These are phyloP conservation scores for Drosophila histrio DNA, from an alignment of 2,888 invertebrate species.

Conservation along the genomic window DNA sequence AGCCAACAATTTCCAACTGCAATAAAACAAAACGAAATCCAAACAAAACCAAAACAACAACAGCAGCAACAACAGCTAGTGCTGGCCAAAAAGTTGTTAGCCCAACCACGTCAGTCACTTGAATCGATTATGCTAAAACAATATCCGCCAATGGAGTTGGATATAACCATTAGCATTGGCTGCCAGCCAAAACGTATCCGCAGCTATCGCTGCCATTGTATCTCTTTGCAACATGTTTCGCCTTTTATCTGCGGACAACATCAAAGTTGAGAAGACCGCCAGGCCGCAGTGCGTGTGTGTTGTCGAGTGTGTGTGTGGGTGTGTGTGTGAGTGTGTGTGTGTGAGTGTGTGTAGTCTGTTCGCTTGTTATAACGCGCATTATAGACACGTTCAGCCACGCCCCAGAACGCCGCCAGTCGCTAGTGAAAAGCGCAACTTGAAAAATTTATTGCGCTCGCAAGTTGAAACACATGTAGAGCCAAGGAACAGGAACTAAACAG, in stretches of 20 bases:
- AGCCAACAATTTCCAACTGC: constrained; percentile 66
- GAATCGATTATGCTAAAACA: constrained; percentile 83
- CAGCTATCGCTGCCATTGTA: constrained; percentile 46
- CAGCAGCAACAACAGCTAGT: constrained; percentile 11
- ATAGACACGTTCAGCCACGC: constrained; percentile 76
- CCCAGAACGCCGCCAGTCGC: constrained; percentile 41
- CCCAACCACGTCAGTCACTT: constrained; percentile 57
- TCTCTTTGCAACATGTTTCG: constrained; percentile 58
- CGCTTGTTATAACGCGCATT: constrained; percentile 64
- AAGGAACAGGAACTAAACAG: constrained; percentile 35
- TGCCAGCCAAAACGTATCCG: constrained; percentile 16
- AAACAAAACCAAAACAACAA: constrained; percentile 43
- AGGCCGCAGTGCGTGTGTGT: constrained; percentile 13
- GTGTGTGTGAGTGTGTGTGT: constrained; percentile 12
- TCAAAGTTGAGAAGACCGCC: constrained; percentile 55
- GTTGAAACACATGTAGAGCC: constrained; percentile 35
- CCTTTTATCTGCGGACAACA: constrained; percentile 59
- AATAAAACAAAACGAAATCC: constrained; percentile 71
- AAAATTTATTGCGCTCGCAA: constrained; percentile 75
- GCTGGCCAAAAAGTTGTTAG: constrained; percentile 52
- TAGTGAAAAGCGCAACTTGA: constrained; percentile 76
- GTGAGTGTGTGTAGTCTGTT: constrained; percentile 11
- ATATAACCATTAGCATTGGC: constrained; percentile 64
- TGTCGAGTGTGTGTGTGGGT: constrained; percentile 22
- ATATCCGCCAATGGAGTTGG: constrained; percentile 74